Base-by-base conservation (phyloP, 1,140 invertebrate genomes). In the Pygmarrhopalites habei region DNA sequence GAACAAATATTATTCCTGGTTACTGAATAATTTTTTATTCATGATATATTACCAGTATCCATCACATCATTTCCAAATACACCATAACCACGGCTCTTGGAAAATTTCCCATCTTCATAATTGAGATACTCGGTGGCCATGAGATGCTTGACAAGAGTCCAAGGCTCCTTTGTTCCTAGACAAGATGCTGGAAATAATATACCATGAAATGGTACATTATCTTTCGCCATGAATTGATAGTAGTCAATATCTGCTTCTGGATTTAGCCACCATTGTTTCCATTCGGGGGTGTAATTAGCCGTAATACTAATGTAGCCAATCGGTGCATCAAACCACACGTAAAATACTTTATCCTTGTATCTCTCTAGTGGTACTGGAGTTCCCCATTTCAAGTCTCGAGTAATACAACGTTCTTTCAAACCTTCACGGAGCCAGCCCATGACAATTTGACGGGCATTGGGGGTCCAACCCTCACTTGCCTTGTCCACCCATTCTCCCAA, bases 301-400 rank as follows among this genome's bases (percentile, higher is more conserved):
- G 93, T 98, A 72, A 99, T 99, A 64, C 95, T 98, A 51, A 98
- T 79, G 76, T 99, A 99, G 1, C 96, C 96, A 67, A 98, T 91
- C 0, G 94, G 93, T 28, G 97, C 97, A 79, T 99, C 97, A 79
- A 97, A 99, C 97, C 97, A 99, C 1, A 99, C 96, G 75, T 99
- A 99, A 77, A 99, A 99, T 14, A 97, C 91, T 80, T 98, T 98
- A 58, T 88, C 81, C 51, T 82, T 80, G 72, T 83, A 97, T 10
- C 86, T 88, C 55, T 88, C 81, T 1, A 96, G 71, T 0, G 96
- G 96, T n/a, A 99, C 95, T 0, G 93, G 91, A 39, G 95, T 94
- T 5, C 96, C 96, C 96, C 96, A 99, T 75, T 96, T 95, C 1
- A 99, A 80, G 79, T 99, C 96, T 62, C 96, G 79, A 0, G 95